Evolutionary conservation across 2,888 invertebrate species (phyloP).

Genomic region (Lasioglossum leucozonium): DNA sequence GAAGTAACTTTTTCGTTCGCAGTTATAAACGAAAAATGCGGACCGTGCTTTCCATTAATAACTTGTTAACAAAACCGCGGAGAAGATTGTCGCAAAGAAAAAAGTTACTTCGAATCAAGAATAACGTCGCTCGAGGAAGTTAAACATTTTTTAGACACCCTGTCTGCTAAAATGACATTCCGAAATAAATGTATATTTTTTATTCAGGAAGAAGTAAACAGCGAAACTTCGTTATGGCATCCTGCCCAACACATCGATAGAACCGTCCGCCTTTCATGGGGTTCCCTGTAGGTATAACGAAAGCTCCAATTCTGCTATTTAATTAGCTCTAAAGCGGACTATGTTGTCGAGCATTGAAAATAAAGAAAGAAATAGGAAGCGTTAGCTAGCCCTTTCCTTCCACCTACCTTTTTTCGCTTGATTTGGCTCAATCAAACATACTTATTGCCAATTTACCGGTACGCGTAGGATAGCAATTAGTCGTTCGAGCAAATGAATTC

Average conservation of each 20-base stretch:
- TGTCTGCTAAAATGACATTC: not conserved
- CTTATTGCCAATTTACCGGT: not conserved
- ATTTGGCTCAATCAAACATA: not conserved
- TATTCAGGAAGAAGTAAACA: not conserved
- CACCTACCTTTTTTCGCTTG: not conserved
- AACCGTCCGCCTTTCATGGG: not conserved
- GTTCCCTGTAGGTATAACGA: not conserved
- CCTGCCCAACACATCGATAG: not conserved
- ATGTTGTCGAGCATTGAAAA: not conserved
- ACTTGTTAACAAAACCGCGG: no score
- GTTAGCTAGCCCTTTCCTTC: not conserved
- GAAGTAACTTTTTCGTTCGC: no score
- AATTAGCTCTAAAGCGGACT: not conserved
- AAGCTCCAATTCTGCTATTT: not conserved
- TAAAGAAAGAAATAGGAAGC: not conserved
- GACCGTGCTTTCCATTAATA: no score
- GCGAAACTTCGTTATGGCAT: not conserved
- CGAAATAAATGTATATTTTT: not conserved
- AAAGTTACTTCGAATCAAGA: no score
- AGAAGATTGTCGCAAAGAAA: no score
- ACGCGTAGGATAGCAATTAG: not conserved
- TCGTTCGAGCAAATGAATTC: not conserved
- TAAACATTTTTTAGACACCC: no score
- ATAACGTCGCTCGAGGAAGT: no score
- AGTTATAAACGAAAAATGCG: no score